phyloP scores from a whole-genome alignment of 2,797 vertebrate genomes.

The Cyclopterus lumpus region DNA sequence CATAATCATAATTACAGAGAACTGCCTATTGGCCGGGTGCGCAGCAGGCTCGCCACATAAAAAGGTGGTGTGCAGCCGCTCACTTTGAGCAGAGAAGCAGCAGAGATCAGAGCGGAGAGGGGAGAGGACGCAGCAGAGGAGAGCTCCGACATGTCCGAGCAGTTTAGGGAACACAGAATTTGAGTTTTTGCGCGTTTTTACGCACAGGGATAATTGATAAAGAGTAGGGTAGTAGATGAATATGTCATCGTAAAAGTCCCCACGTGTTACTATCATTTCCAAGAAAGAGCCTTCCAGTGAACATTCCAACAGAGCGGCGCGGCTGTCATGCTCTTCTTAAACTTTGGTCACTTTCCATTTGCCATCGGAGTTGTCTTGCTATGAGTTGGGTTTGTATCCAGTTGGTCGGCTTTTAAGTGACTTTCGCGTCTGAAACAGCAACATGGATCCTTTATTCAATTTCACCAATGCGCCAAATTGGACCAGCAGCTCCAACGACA shows the following conservation, averaged over 20 bases:
- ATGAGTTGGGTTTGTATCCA: not conserved
- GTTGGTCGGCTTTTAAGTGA: not conserved
- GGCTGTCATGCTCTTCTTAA: not conserved
- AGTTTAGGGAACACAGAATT: not conserved
- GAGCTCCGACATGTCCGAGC: not conserved
- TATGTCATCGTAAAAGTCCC: not conserved
- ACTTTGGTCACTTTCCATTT: conserved; percentile 29
- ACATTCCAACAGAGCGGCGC: conserved; percentile 2
- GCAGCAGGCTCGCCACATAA: conserved; percentile 37
- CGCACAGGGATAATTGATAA: conserved; percentile 30
- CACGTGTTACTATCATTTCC: not conserved
- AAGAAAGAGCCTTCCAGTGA: not conserved
- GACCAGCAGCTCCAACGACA: conserved; percentile 64
- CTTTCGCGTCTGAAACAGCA: not conserved
- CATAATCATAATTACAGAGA: conserved; percentile 30
- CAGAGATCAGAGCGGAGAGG: not conserved
- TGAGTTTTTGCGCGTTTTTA: conserved; percentile 43
- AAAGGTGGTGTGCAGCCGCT: conserved; percentile 25
- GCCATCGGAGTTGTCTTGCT: not conserved
- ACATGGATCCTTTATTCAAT: conserved; percentile 81
- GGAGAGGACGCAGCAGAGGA: not conserved
- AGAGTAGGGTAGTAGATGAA: not conserved
- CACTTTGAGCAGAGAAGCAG: conserved; percentile 34
- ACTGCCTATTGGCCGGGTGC: conserved; percentile 45
- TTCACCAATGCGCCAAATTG: conserved; percentile 57